Evolutionary conservation across 2,113 vertebrate genomes (phyloP), one percentile per base, ranked within the genome.

Genomic region (Gadus chalcogrammus): DNA sequence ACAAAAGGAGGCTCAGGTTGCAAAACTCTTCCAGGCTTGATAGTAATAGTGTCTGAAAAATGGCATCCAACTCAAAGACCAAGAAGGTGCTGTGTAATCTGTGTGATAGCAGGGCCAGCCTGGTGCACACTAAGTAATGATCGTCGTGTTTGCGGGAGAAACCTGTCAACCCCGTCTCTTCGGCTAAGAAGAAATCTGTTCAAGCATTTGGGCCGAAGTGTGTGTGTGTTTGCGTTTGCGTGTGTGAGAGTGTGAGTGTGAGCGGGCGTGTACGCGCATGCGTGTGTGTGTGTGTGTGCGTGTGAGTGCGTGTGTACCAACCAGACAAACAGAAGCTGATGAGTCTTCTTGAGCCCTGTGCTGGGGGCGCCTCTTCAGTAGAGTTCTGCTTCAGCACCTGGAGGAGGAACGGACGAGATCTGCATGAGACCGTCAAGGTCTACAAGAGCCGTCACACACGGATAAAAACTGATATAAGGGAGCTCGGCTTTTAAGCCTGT

Each of bases 311-410:
- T 18, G 16, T 5, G 15, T 16, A 72, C 86, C 69, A 86, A 95
- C 95, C 94, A 82, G 94, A 96, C 70, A 96, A 83, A 13, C 94
- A 94, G 90, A 96, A 96, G 78, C 94, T 96, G 89, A 95, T 96
- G 76, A 96, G 85, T 48, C 95, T 93, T 61, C 95, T 90, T 71
- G 87, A 93, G 84, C 94, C 93, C 79, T 94, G 94, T 16, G 88
- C 90, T 66, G 93, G 93, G 18, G 79, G 77, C 17, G 89, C 87
- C 62, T 95, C 94, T 76, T 96, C 94, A 70, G 81, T 90, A 70
- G 88, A 89, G 76, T 92, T 86, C 31, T 87, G 93, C 91, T 94
- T 96, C 85, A 95, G 95, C 87, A 95, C 91, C 95, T 96, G 87
- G 38, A 76, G n/a, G 55, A 16, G 55, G 55, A 58, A 58, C 7